Percentiles rank a stretch among this genome's conserved stretches.
These are phyloP conservation scores for Nasonia oneida DNA, from an alignment of 2,888 invertebrate species.

Conservation along the genomic window DNA sequence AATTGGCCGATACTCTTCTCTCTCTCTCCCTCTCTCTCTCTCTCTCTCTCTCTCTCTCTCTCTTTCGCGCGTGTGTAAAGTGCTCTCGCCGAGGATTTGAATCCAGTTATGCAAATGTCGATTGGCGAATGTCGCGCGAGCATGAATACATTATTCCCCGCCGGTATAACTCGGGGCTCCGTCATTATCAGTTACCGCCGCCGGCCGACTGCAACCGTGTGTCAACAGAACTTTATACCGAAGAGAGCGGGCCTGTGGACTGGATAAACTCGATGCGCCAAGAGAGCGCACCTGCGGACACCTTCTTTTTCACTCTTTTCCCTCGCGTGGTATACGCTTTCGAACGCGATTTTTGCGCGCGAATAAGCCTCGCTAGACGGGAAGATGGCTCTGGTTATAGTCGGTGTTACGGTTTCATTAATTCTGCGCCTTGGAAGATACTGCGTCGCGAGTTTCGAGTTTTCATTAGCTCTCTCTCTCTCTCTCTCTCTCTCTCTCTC, in stretches of 20 bases:
- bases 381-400: background rate
- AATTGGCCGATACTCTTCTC: conserved; percentile 17
- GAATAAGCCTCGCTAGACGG: background rate
- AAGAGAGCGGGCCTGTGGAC: background rate
- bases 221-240: conserved; percentile 7
- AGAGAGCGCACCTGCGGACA: background rate
- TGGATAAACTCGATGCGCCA: conserved; percentile 5
- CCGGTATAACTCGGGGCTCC: conserved; percentile 15
- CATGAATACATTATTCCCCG: conserved; percentile 50
- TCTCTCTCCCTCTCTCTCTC: background rate
- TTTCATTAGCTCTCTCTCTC: background rate
- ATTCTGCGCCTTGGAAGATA: background rate
- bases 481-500: no score
- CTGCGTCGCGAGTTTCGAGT: background rate
- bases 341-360: background rate
- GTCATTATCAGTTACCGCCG: conserved; percentile 51
- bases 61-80: conserved; percentile 15
- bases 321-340: background rate
- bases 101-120: conserved; percentile 59
- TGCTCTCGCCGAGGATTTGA: conserved; percentile 44
- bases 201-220: background rate
- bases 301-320: background rate
- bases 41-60: background rate
- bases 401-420: background rate
- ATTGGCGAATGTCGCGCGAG: conserved; percentile 40